phyloP scores from a whole-genome alignment of 1,140 invertebrate species.

The Heliconius congener region DNA sequence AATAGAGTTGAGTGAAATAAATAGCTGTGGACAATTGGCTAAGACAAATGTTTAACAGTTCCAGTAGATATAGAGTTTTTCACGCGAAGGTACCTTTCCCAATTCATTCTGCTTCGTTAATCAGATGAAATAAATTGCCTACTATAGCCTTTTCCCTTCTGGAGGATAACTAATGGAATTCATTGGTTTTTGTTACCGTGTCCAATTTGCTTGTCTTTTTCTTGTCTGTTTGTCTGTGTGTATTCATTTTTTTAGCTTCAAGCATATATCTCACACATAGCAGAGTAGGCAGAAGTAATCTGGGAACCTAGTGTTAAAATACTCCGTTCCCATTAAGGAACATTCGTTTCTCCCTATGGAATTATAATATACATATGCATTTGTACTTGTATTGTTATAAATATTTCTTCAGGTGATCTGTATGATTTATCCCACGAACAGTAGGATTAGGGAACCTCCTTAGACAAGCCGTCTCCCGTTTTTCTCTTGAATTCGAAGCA shows the following conservation, averaged over 20 bases:
- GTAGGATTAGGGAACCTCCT: too few species aligned
- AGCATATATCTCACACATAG: too few species aligned
- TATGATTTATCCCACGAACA: too few species aligned
- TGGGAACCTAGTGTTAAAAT: too few species aligned
- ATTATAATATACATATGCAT: too few species aligned
- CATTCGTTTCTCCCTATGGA: too few species aligned
- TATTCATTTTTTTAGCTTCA: neutral
- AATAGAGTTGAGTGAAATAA: neutral
- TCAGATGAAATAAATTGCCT: slow-evolving; percentile 35
- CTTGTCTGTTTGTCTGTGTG: neutral
- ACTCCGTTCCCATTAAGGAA: too few species aligned
- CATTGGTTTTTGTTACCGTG: neutral
- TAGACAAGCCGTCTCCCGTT: too few species aligned
- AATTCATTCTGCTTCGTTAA: slow-evolving; percentile 23
- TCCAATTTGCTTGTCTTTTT: neutral
- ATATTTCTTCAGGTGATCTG: too few species aligned
- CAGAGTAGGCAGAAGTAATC: too few species aligned
- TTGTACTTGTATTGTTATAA: too few species aligned
- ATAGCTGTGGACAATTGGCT: neutral
- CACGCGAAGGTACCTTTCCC: neutral
- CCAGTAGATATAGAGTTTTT: neutral
- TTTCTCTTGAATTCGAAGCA: too few species aligned
- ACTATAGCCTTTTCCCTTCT: slow-evolving; percentile 15
- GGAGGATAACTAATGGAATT: slow-evolving; percentile 6
- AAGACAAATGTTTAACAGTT: neutral